Evolutionary conservation across 2,888 invertebrate genomes (phyloP).

Genomic region (Nephrotoma appendiculata): DNA sequence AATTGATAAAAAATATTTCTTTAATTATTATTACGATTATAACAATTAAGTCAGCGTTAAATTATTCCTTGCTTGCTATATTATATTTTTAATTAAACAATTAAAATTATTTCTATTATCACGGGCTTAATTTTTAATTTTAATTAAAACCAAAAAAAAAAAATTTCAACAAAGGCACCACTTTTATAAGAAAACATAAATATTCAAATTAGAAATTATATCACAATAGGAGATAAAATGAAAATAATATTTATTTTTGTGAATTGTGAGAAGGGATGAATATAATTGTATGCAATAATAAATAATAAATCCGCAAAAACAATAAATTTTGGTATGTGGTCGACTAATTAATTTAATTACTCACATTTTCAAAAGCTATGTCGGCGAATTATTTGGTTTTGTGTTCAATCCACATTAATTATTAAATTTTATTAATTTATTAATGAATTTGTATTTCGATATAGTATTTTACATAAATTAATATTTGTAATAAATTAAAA

Average conservation of each 20-base stretch:
- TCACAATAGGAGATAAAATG: neutral
- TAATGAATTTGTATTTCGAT: neutral
- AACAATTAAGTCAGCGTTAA: neutral
- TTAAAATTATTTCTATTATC: neutral
- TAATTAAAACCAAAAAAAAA: neutral
- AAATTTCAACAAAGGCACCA: neutral
- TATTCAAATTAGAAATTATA: neutral
- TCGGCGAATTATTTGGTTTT: neutral
- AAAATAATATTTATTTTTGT: neutral
- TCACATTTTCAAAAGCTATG: neutral
- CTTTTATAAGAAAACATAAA: neutral
- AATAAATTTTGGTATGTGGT: neutral
- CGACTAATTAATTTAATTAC: neutral
- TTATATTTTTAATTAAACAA: neutral
- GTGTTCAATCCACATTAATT: neutral
- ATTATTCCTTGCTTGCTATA: neutral
- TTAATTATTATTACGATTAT: neutral
- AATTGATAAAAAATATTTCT: neutral
- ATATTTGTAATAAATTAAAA: neutral
- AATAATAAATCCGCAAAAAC: too few relatives aligned
- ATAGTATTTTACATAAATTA: neutral
- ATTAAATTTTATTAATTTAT: neutral
- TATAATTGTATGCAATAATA: neutral
- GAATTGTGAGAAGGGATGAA: neutral
- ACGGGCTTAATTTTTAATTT: neutral